A percentile compares a stretch with the other conserved stretches of the same genome.
phyloP scores from a whole-genome alignment of 2,888 invertebrate genomes.

The Argyresthia albistria region DNA sequence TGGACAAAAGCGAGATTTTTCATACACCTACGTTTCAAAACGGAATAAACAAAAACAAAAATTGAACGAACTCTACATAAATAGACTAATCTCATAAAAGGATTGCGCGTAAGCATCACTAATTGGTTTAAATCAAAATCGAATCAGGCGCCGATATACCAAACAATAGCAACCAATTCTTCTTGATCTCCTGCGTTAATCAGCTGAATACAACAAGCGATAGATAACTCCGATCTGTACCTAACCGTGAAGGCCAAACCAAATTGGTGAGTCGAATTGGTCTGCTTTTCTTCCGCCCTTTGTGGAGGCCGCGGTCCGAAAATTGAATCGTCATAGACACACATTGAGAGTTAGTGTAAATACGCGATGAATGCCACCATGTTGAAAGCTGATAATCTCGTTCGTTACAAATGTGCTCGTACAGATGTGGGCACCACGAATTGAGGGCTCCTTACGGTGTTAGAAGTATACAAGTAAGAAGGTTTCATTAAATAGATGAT shows the following conservation, averaged over 20 bases:
- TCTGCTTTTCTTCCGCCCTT: background rate
- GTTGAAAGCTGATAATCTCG: conserved; percentile 35
- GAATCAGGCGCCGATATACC: conserved; percentile 21
- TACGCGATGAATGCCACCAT: conserved; percentile 33
- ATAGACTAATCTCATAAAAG: conserved; percentile 13
- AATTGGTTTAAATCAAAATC: conserved; percentile 66
- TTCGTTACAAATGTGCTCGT: conserved; percentile 1
- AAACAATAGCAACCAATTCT: background rate
- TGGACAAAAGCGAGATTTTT: too few species aligned
- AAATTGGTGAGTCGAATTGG: background rate
- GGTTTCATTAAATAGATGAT: too few species aligned
- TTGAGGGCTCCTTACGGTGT: too few species aligned
- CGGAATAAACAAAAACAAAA: background rate
- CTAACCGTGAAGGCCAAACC: background rate
- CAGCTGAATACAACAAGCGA: too few species aligned
- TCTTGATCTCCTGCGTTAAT: background rate
- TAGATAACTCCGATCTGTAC: background rate
- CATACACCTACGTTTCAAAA: too few species aligned
- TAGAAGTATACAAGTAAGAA: too few species aligned
- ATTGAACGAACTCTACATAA: background rate
- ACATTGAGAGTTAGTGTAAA: conserved; percentile 40
- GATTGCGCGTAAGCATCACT: conserved; percentile 64
- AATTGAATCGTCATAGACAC: conserved; percentile 58
- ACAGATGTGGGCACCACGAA: background rate
- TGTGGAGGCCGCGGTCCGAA: conserved; percentile 24